phyloP scores from a whole-genome alignment of 2,113 vertebrate genomes.

The Crypturellus undulatus region DNA sequence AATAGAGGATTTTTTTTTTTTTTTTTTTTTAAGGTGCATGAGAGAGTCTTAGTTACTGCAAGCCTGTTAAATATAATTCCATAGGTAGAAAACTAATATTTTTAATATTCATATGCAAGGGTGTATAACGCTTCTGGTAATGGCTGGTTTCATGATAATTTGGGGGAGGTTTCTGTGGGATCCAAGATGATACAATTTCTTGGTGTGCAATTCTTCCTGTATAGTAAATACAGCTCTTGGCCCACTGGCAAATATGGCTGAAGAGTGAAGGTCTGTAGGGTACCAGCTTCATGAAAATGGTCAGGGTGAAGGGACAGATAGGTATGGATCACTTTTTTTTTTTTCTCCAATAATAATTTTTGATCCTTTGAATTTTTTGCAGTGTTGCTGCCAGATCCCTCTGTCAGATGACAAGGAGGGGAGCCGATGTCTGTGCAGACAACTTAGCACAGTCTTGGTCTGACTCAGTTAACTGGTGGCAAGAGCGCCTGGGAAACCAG shows the following conservation, averaged over 20 bases:
- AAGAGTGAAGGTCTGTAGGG: not conserved
- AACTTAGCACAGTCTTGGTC: not conserved
- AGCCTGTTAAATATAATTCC: not conserved
- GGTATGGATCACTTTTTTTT: not conserved
- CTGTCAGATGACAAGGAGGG: not conserved
- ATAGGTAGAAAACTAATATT: not conserved
- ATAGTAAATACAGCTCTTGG: not conserved
- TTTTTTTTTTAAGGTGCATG: not conserved
- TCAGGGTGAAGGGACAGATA: accelerated
- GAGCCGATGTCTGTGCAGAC: not conserved
- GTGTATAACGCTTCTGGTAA: accelerated
- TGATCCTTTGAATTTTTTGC: not conserved
- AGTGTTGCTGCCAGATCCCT: not conserved
- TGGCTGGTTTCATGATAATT: not conserved
- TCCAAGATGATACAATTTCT: not conserved
- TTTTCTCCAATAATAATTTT: accelerated
- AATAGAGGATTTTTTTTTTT: not conserved
- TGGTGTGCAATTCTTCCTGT: not conserved
- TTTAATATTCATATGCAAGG: not conserved
- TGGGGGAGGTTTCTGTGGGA: not conserved
- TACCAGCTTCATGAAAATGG: accelerated
- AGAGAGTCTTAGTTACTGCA: not conserved
- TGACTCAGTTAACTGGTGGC: not conserved
- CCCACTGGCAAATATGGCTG: accelerated
- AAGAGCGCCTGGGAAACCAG: not conserved